Percentiles rank a stretch among this genome's conserved stretches.
These are phyloP conservation scores for Penaeus indicus DNA, from an alignment of 1,140 invertebrate species.

Conservation along the genomic window DNA sequence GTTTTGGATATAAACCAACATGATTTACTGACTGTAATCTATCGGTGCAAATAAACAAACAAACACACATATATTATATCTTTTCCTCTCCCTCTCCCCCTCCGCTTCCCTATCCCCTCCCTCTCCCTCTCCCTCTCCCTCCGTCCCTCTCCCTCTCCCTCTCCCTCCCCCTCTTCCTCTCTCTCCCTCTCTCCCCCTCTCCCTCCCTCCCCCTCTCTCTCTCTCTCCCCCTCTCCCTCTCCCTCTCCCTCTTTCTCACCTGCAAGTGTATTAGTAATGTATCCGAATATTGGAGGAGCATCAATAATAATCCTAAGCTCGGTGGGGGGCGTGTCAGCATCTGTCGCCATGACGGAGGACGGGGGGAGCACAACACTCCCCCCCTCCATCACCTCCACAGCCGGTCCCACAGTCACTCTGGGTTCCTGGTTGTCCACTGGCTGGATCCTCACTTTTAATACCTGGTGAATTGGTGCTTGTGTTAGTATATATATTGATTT, in stretches of 20 bases:
- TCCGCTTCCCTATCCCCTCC: too few relatives aligned
- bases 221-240: too few relatives aligned
- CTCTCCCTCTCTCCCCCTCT: too few relatives aligned
- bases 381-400: conserved; percentile 70
- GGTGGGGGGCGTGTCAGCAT: conserved; percentile 70
- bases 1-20: background rate
- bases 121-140: too few relatives aligned
- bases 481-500: too few relatives aligned
- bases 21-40: background rate
- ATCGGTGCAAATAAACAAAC: background rate
- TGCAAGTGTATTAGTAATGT: conserved; percentile 70
- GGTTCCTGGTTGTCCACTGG: conserved; percentile 70
- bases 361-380: conserved; percentile 68
- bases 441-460: conserved; percentile 69
- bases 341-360: conserved; percentile 69
- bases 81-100: too few relatives aligned
- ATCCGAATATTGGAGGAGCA: conserved; percentile 70
- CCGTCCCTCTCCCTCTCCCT: too few relatives aligned
- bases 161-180: too few relatives aligned
- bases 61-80: background rate
- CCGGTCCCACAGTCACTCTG: conserved; percentile 36
- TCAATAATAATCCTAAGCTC: conserved; percentile 70
- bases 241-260: background rate
- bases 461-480: conserved; percentile 24
- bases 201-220: too few relatives aligned